Conservation (phyloP, 2,113 vertebrate species). For the Pseudorectes ferrugineus region DNA sequence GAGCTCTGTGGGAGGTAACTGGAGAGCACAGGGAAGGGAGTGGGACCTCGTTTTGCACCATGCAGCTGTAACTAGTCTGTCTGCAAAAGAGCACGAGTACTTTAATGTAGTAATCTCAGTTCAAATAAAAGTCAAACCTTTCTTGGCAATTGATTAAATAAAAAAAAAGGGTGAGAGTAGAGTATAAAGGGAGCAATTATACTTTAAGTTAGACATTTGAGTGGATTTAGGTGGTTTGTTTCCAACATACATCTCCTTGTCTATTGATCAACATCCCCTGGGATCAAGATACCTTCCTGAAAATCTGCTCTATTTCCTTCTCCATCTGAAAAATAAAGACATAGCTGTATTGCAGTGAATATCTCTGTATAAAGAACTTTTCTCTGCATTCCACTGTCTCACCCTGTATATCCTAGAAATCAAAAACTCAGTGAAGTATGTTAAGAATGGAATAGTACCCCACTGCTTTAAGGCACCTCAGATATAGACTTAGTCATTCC, state of each 20-base stretch:
- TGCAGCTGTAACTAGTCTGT: not conserved
- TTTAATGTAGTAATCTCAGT: not conserved
- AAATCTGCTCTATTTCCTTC: conserved; percentile 16
- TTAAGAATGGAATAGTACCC: not conserved
- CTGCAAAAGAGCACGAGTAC: not conserved
- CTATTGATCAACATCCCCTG: not conserved
- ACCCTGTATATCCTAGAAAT: not conserved
- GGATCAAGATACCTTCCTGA: not conserved
- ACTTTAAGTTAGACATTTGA: not conserved
- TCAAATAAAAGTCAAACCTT: not conserved
- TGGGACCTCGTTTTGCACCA: not conserved
- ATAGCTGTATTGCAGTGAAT: not conserved
- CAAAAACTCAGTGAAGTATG: not conserved
- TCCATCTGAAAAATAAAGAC: not conserved
- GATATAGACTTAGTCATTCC: not conserved
- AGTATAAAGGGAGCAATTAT: not conserved
- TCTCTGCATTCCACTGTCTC: not conserved
- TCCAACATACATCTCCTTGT: not conserved
- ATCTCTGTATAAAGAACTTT: not conserved
- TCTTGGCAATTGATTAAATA: not conserved
- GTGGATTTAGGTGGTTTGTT: not conserved
- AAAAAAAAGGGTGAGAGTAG: not conserved
- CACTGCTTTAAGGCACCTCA: not conserved
- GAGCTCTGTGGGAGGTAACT: no score
- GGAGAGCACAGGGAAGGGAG: not conserved